Evolutionary conservation across 2,797 vertebrate species (phyloP).

Genomic region (Crotalus adamanteus): DNA sequence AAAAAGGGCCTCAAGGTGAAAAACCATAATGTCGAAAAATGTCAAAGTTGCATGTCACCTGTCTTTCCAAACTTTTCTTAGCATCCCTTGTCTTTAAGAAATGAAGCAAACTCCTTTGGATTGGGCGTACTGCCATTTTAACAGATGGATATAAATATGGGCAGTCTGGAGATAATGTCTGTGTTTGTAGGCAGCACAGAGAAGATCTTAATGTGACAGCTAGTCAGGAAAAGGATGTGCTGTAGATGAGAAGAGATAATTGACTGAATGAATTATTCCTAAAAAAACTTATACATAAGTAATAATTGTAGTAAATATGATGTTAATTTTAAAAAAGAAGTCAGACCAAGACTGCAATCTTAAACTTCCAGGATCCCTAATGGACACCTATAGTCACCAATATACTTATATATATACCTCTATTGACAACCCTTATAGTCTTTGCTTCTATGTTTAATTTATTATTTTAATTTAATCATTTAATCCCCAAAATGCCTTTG

Average conservation of each 20-base stretch:
- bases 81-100: slow-evolving; percentile 12
- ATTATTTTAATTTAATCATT: background rate
- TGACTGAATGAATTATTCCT: background rate
- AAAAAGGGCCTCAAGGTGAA: slow-evolving; percentile 1
- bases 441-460: no score
- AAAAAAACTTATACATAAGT: background rate
- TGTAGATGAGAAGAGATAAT: background rate
- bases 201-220: background rate
- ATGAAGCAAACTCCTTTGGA: slow-evolving; percentile 19
- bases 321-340: background rate
- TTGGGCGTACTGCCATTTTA: background rate
- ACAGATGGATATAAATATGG: background rate
- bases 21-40: slow-evolving; percentile 17
- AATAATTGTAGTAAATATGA: background rate
- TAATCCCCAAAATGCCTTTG: background rate
- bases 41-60: background rate
- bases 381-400: background rate
- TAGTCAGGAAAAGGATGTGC: slow-evolving; percentile 2
- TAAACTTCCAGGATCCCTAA: background rate
- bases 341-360: background rate
- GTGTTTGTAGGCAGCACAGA: slow-evolving; percentile 11
- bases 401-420: no score
- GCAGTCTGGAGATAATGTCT: background rate
- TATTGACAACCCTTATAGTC: no score
- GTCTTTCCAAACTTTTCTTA: slow-evolving; percentile 7